Evolutionary conservation across 2,888 invertebrate genomes (phyloP).

Genomic region (Drosophila dives): DNA sequence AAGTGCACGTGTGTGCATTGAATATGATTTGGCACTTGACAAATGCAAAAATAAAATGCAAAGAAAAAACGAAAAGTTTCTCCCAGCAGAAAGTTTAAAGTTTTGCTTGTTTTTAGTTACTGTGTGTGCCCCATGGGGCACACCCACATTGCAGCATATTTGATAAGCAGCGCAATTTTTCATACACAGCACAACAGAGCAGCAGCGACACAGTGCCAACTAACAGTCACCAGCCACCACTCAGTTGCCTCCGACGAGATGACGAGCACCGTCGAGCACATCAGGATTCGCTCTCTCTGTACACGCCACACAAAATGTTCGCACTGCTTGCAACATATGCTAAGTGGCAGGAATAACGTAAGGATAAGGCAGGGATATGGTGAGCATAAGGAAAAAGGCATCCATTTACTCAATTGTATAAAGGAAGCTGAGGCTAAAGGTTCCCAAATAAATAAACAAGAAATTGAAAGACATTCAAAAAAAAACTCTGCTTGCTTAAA

Average conservation of each 20-base stretch:
- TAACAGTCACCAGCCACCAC: constrained; percentile 32
- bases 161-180: constrained; percentile 73
- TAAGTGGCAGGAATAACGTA: neutral
- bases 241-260: constrained; percentile 31
- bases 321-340: constrained; percentile 2
- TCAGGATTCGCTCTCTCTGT: constrained; percentile 12
- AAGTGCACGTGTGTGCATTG: constrained; percentile 41
- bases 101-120: constrained; percentile 51
- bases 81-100: constrained; percentile 61
- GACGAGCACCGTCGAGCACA: constrained; percentile 33
- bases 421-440: constrained; percentile 1
- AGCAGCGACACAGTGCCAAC: constrained; percentile 23
- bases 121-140: neutral
- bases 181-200: constrained; percentile 64
- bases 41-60: constrained; percentile 1
- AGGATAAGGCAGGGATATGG: neutral
- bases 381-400: neutral
- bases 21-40: constrained; percentile 47
- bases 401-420: constrained; percentile 14
- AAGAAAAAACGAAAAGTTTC: constrained; percentile 31
- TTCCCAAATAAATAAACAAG: constrained; percentile 2
- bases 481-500: neutral
- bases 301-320: constrained; percentile 52
- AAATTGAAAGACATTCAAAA: neutral
- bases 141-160: constrained; percentile 65